Base-by-base conservation (phyloP, 1,140 invertebrate species). In the Drosophila pallidifrons region DNA sequence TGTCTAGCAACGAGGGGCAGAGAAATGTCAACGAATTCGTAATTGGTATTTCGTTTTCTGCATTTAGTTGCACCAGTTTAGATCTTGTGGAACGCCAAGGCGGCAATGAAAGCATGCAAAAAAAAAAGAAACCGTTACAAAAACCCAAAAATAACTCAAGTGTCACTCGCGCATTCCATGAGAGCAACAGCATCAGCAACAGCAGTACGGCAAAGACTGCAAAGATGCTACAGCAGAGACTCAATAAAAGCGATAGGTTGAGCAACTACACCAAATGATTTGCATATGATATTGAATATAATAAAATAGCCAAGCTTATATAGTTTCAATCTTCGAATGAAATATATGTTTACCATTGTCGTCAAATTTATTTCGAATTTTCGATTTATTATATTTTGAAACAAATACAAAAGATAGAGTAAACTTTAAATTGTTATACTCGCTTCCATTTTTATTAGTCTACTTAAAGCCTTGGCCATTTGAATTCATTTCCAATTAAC, bases 61-160 rank as follows among this genome's bases (percentile, higher is more conserved):
- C 83, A 88, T 79, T 87, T 82, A 74, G 69, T 68, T 85, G 63
- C 47, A 46, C 72, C 49, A 74, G 77, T 54, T 79, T 46, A 58
- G 58, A 74, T 69, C 69, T 72, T 69, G 52, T 63, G 63, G 38
- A 13, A 63, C 38, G 64, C 41, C 45, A 28, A 41, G 20, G 28
- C 46, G 32, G 51, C 15, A 61, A 11, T 20, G 15, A 43, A 11
- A 30, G 32, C 8, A 38, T 38, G 16, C 38, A 47, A 45, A 51
- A 41, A 51, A 41, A 45, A 25, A 25, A 25, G 20, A 25, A 25
- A 25, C 20, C 20, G 7, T 5, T 10, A 2, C 30, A 49, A 64
- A 68, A 65, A 15, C 51, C 80, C 82, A 63, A 88, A 87, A 87
- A 87, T 87, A 87, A 88, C 82, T 87, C 83, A 82, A 87, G 82